These are phyloP conservation scores for Zaprionus kolodkinae DNA, from an alignment of 1,140 invertebrate species.

Conservation along the genomic window DNA sequence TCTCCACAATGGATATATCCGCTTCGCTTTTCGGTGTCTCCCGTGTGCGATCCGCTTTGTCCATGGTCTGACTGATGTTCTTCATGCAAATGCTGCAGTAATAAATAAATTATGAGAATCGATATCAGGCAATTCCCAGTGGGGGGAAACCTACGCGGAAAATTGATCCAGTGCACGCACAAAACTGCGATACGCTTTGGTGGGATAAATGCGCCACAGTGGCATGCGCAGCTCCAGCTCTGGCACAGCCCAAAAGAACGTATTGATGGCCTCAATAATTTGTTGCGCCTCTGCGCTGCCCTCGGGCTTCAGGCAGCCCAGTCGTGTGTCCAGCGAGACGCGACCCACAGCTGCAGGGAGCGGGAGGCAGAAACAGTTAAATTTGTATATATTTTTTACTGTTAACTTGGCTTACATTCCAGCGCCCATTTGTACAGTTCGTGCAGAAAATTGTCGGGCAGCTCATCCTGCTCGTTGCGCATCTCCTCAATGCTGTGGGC, in stretches of 20 bases:
- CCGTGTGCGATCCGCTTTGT: slow-evolving; percentile 82
- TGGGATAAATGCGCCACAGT: slow-evolving; percentile 91
- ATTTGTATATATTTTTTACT: not conserved
- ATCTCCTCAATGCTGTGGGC: slow-evolving; percentile 88
- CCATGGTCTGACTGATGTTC: slow-evolving; percentile 86
- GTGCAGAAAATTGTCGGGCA: slow-evolving; percentile 91
- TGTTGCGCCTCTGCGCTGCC: slow-evolving; percentile 88
- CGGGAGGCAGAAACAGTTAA: not conserved
- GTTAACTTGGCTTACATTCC: slow-evolving; percentile 89
- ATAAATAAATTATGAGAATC: slow-evolving; percentile 19
- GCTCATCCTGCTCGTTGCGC: slow-evolving; percentile 87
- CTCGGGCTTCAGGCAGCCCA: slow-evolving; percentile 90
- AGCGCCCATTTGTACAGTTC: slow-evolving; percentile 95
- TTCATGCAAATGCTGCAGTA: slow-evolving; percentile 87
- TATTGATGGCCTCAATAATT: slow-evolving; percentile 91
- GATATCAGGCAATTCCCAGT: no score
- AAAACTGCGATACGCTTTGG: slow-evolving; percentile 90
- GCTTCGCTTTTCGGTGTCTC: slow-evolving; percentile 79
- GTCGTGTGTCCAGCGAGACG: slow-evolving; percentile 91
- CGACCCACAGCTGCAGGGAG: slow-evolving; percentile 89
- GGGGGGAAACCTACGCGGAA: slow-evolving; percentile 86
- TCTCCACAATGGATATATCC: slow-evolving; percentile 87
- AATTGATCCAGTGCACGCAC: slow-evolving; percentile 90
- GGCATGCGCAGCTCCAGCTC: slow-evolving; percentile 92
- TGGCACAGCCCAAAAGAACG: slow-evolving; percentile 92